These are phyloP conservation scores for Hecatera dysodea DNA, from an alignment of 2,888 invertebrate species.

Conservation along the genomic window DNA sequence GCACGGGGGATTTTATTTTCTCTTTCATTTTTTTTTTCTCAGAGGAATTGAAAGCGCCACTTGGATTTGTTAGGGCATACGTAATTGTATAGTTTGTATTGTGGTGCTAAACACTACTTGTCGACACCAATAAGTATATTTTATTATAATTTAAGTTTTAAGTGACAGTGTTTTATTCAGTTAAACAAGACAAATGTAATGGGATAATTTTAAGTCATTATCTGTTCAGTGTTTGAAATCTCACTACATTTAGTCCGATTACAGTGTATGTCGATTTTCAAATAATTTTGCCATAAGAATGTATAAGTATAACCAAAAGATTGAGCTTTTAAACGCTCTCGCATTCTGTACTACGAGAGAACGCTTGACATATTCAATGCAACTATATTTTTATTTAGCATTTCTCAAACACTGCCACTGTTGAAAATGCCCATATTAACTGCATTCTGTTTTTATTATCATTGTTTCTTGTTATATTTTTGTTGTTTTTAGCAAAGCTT, in stretches of 20 bases:
- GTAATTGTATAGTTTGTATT: slow-evolving; percentile 81
- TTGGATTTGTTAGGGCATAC: slow-evolving; percentile 79
- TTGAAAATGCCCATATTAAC: slow-evolving; percentile 65
- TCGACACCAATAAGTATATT: slow-evolving; percentile 82
- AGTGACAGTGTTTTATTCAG: slow-evolving; percentile 78
- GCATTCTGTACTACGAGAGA: slow-evolving; percentile 11
- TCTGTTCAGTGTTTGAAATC: slow-evolving; percentile 69
- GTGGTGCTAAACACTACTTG: slow-evolving; percentile 85
- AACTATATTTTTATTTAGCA: slow-evolving; percentile 66
- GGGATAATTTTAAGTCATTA: slow-evolving; percentile 66
- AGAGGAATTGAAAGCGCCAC: slow-evolving; percentile 75
- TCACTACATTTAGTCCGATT: slow-evolving; percentile 68
- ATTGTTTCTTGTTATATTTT: slow-evolving; percentile 85
- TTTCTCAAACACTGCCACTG: slow-evolving; percentile 81
- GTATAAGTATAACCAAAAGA: slow-evolving; percentile 62
- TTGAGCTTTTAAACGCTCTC: slow-evolving; percentile 53
- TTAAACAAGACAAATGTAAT: slow-evolving; percentile 72
- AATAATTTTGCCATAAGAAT: slow-evolving; percentile 66
- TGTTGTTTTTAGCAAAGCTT: slow-evolving; percentile 83
- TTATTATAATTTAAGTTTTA: slow-evolving; percentile 85
- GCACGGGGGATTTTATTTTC: slow-evolving; percentile 66
- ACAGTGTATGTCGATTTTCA: slow-evolving; percentile 51
- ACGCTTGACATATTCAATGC: slow-evolving; percentile 48
- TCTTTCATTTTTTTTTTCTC: slow-evolving; percentile 68
- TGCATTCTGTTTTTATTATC: slow-evolving; percentile 81